These are phyloP conservation scores for Stenoptilia bipunctidactyla DNA, from an alignment of 2,888 invertebrate species.

Conservation along the genomic window DNA sequence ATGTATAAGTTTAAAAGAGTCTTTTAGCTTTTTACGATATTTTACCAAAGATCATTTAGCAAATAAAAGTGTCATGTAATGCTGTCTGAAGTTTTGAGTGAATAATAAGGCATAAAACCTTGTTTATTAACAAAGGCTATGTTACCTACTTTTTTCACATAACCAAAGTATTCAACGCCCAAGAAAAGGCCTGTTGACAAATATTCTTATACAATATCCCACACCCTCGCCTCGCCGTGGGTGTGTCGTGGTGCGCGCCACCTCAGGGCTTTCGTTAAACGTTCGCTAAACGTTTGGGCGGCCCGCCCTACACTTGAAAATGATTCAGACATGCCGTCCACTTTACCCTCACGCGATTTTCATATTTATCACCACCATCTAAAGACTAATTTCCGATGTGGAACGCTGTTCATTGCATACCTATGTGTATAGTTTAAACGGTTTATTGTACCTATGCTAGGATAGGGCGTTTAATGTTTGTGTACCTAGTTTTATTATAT, in stretches of 20 bases:
- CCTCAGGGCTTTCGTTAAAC: constrained; percentile 59
- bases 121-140: too few species aligned
- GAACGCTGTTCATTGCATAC: constrained; percentile 21
- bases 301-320: constrained; percentile 59
- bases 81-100: too few species aligned
- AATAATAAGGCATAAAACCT: too few species aligned
- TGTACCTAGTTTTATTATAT: neutral
- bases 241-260: constrained; percentile 48
- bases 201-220: constrained; percentile 3
- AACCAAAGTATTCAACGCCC: too few species aligned
- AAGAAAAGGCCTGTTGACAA: constrained; percentile 5
- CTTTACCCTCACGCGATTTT: constrained; percentile 16
- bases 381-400: too few species aligned
- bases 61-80: too few species aligned
- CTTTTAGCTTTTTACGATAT: too few species aligned
- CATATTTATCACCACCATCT: constrained; percentile 21
- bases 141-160: too few species aligned
- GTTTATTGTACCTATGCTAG: constrained; percentile 38
- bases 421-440: constrained; percentile 55
- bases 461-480: constrained; percentile 33
- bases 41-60: too few species aligned
- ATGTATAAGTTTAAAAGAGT: too few species aligned
- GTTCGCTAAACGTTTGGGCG: constrained; percentile 70
- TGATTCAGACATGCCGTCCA: constrained; percentile 26
- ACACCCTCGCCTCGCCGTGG: constrained; percentile 29